Evolutionary conservation across 1,140 invertebrate genomes (phyloP), one percentile per base, ranked within the genome.

Genomic region (Babylonia areolata): DNA sequence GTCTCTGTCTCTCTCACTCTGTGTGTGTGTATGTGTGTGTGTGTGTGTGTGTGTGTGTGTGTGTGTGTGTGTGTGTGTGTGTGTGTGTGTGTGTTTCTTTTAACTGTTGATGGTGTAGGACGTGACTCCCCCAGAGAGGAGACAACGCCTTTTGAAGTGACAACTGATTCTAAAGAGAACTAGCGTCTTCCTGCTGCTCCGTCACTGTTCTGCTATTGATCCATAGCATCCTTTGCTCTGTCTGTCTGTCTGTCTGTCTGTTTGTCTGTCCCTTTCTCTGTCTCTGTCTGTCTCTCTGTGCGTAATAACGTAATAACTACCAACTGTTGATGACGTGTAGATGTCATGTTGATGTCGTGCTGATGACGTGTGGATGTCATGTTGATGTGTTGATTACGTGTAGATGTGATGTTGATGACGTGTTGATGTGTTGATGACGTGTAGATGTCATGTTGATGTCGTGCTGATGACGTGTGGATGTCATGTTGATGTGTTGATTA

Each of bases 11-110:
- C 5, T 42, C 37, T 46, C 37, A 33, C 37, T 42, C 37, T 46
- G 39, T 78, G 77, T 46, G 39, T 78, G 39, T 23, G 73, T 75
- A 31, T 39, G 73, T 35, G 33, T 39, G 73, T 75, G 73, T 75
- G 73, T 39, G 33, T 75, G 73, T 39, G 73, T 75, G 73, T 39
- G 73, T 35, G 73, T 20, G 73, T 75, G 73, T 35, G 73, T 81
- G 37, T 51, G 51, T 40, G 78, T 51, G 37, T 17, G 9, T 35
- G 31, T 40, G 78, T 42, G 78, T 33, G 39, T 42, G 78, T 40
- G 84, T 81, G 84, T n/a, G 84, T 81, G 84, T 83, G 84, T 0
- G 73, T 85, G 84, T n/a, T n/a, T n/a, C n/a, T n/a, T n/a, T n/a
- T n/a, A n/a, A n/a, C n/a, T n/a, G n/a, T n/a, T n/a, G n/a, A n/a